Evolutionary conservation across 2,113 vertebrate genomes (phyloP).

Genomic region (Cricetomys ansorgei): DNA sequence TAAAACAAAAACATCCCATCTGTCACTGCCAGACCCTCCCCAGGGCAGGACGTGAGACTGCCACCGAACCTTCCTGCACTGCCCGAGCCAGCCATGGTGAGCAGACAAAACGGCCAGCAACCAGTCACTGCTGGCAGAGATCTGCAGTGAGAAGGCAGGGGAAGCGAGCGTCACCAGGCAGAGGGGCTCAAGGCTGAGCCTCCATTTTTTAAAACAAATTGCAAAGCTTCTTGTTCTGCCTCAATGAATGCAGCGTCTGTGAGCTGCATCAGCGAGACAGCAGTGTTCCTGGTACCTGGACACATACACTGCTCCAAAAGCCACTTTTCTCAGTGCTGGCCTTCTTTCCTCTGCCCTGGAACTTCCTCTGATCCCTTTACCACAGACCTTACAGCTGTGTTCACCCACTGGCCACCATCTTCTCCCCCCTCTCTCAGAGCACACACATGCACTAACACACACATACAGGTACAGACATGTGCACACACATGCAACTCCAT

Average conservation of each 20-base stretch:
- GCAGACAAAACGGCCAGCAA: not conserved
- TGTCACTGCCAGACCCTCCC: constrained; percentile 41
- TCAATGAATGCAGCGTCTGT: not conserved
- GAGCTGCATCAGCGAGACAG: not conserved
- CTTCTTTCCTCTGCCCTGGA: not conserved
- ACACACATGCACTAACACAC: not conserved
- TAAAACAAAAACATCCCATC: constrained; percentile 63
- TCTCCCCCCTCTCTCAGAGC: not conserved
- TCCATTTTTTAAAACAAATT: not conserved
- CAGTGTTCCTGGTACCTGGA: rapidly evolving
- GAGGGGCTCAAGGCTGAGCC: rapidly evolving
- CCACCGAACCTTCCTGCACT: rapidly evolving
- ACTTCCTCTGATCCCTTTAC: too few relatives aligned
- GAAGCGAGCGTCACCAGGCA: rapidly evolving
- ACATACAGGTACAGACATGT: not conserved
- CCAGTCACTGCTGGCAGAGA: not conserved
- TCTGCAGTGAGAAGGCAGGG: not conserved
- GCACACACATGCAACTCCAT: not conserved
- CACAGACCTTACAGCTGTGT: rapidly evolving
- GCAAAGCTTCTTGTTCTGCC: constrained; percentile 33
- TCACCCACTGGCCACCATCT: not conserved
- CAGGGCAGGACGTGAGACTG: rapidly evolving
- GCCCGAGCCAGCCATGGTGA: not conserved
- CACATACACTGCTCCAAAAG: rapidly evolving
- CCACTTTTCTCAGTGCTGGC: rapidly evolving